A percentile compares a stretch with the other conserved stretches of the same genome.
Evolutionary conservation across 2,888 invertebrate species (phyloP).

Genomic region (Pediacus dermestoides): DNA sequence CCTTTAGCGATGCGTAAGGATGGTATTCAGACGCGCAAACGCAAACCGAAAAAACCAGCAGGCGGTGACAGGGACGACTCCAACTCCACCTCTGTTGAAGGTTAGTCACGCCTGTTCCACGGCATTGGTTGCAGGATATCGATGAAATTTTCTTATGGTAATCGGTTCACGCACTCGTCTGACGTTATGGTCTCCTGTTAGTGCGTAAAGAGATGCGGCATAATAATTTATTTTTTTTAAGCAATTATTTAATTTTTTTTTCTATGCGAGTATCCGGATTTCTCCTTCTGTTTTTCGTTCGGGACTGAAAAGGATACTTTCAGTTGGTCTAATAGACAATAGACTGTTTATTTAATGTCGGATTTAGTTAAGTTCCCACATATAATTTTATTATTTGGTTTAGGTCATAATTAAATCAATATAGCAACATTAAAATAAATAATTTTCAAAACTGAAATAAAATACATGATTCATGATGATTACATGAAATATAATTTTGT

Average conservation of each 20-base stretch:
- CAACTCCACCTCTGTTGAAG: constrained; percentile 45
- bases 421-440: no score
- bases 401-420: no score
- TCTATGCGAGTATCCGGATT: constrained; percentile 8
- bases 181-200: constrained; percentile 33
- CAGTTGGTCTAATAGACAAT: no score
- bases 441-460: no score
- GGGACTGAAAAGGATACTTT: no score
- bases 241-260: constrained; percentile 25
- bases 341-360: no score
- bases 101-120: constrained; percentile 31
- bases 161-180: constrained; percentile 18
- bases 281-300: neutral
- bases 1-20: constrained; percentile 95
- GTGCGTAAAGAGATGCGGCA: constrained; percentile 29
- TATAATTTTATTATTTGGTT: no score
- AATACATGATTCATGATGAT: no score
- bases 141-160: constrained; percentile 6
- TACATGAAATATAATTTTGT: no score
- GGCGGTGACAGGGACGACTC: constrained; percentile 47
- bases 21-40: constrained; percentile 92
- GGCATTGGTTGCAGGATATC: constrained; percentile 20
- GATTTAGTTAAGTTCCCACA: no score
- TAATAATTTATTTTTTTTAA: constrained; percentile 32
- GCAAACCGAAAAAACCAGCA: constrained; percentile 83